Percentiles rank a stretch among this genome's conserved stretches.
Conservation (phyloP, 2,888 invertebrate species). For the Hyppa rectilinea region DNA sequence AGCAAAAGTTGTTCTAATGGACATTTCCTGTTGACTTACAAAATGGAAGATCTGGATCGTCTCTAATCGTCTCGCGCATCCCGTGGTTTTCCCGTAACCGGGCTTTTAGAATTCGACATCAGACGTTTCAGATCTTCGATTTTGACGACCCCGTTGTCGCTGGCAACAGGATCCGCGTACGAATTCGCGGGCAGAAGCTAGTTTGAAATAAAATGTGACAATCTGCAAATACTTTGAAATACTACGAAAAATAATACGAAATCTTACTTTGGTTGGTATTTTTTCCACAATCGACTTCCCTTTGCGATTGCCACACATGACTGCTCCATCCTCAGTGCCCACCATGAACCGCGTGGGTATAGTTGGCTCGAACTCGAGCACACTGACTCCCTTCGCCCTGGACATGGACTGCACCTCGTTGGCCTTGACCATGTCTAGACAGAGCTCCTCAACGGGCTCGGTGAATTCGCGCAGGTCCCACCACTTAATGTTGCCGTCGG, state of each 20-base stretch:
- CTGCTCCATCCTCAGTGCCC: slow-evolving; percentile 92
- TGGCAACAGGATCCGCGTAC: too few relatives aligned
- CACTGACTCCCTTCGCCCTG: slow-evolving; percentile 91
- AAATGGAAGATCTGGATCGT: too few relatives aligned
- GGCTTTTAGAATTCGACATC: too few relatives aligned
- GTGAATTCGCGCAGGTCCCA: slow-evolving; percentile 93
- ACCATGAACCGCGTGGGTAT: slow-evolving; percentile 94
- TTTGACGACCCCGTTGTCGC: too few relatives aligned
- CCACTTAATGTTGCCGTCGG: slow-evolving; percentile 96
- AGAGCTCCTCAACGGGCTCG: slow-evolving; percentile 91
- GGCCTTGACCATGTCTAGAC: slow-evolving; percentile 91
- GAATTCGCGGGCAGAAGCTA: too few relatives aligned
- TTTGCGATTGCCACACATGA: slow-evolving; percentile 93
- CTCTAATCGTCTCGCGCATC: too few relatives aligned
- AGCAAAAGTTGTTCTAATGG: too few relatives aligned
- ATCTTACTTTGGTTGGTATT: slow-evolving; percentile 89
- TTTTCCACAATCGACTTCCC: slow-evolving; percentile 92
- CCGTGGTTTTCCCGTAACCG: too few relatives aligned
- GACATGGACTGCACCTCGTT: slow-evolving; percentile 88
- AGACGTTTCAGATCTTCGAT: too few relatives aligned
- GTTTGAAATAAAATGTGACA: not conserved
- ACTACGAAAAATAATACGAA: not conserved
- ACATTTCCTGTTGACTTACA: too few relatives aligned
- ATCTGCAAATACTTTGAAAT: not conserved
- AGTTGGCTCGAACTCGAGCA: slow-evolving; percentile 93